Base-by-base conservation (phyloP, 1,140 invertebrate species). In the Calosoma granatense region DNA sequence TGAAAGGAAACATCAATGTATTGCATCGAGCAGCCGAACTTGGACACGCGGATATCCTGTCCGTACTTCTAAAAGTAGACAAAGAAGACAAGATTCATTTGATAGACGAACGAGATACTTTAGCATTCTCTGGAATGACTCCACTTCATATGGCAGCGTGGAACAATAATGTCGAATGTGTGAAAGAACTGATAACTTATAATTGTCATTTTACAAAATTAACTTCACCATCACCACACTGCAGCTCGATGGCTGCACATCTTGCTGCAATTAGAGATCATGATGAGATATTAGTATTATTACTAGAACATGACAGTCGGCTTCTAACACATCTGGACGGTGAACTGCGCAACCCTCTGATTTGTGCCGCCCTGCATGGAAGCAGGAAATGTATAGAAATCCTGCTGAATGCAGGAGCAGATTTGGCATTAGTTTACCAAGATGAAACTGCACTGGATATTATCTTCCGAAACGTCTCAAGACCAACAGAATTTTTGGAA, bases 61-160 rank as follows among this genome's bases (percentile, higher is more conserved):
- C 70, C 60, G 53, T 60, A 17, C 63, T 80, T 47, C 57, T 78
- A 21, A 62, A 68, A 59, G 65, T 69, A 30, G 63, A 73, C 3
- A 17, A 65, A 57, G 58, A 43, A 58, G 53, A 61, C 15, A 63
- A 61, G 15, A 21, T 60, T 56, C 51, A 21, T 20, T 66, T 69
- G 67, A 67, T 71, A 51, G 70, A 71, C 59, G 56, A 61, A 15
- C 52, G 67, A 61, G 70, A 65, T 26, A 58, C 61, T 15, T 55
- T 60, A 1, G 67, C 69, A 12, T 62, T 63, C 56, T 59, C 64
- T 61, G 78, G 76, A 17, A 71, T 74, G 59, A 77, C 83, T 1
- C 79, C 86, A 0, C 70, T 89, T 20, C 86, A 88, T 73, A 75
- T 84, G 20, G 85, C 86, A 19, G 83, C 85, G 1, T 70, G 74